Evolutionary conservation across 2,888 invertebrate genomes (phyloP).

Genomic region (Rhabditoides inermis): DNA sequence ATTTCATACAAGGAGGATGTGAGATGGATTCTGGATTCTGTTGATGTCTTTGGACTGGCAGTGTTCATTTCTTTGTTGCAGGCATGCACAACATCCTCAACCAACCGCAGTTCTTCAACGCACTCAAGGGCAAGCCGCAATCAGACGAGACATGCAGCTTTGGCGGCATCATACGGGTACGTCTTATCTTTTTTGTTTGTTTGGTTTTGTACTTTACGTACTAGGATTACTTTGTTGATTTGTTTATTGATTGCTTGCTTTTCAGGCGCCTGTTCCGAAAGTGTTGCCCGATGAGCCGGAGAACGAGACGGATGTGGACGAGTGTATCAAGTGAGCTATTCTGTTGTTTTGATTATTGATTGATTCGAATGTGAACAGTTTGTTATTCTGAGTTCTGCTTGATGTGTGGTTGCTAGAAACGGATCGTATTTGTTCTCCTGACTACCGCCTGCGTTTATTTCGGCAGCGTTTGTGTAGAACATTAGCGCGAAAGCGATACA

Average conservation of each 20-base stretch:
- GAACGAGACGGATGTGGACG: slow-evolving; percentile 88
- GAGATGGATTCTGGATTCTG: no score
- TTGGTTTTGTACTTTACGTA: not conserved
- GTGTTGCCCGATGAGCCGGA: slow-evolving; percentile 87
- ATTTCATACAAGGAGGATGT: no score
- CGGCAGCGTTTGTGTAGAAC: no score
- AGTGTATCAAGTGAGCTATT: slow-evolving; percentile 68
- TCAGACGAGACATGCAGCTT: slow-evolving; percentile 46
- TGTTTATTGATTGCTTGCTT: slow-evolving; percentile 59
- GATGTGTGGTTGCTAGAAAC: no score
- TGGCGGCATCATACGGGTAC: slow-evolving; percentile 15
- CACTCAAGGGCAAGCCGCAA: slow-evolving; percentile 57
- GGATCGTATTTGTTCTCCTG: no score
- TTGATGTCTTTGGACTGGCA: no score
- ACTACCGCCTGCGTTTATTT: no score
- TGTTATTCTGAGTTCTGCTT: no score
- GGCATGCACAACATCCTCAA: slow-evolving; percentile 99
- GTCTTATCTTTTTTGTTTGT: not conserved
- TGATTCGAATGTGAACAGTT: not conserved
- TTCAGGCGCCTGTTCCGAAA: slow-evolving; percentile 84
- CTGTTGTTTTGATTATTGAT: not conserved
- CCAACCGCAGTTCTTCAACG: slow-evolving; percentile 98
- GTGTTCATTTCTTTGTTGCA: slow-evolving; percentile 59
- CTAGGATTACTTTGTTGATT: not conserved
- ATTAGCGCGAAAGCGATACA: no score